Conservation (phyloP, 2,113 vertebrate species). For the Coreoperca whiteheadi region DNA sequence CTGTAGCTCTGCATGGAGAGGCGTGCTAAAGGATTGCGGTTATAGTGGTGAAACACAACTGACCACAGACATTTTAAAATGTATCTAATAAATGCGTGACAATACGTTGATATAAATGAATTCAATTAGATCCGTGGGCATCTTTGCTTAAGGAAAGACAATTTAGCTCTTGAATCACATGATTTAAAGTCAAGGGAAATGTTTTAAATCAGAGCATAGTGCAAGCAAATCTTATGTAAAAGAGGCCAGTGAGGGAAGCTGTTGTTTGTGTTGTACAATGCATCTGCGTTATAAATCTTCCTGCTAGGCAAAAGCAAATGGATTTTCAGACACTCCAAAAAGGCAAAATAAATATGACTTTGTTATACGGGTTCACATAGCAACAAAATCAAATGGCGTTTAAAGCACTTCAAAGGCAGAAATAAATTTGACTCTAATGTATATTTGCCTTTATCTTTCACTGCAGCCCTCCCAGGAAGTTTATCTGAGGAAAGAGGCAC, state of each 20-base stretch:
- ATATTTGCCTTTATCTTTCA: constrained; percentile 49
- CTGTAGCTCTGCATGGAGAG: neutral
- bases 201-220: neutral
- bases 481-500: constrained; percentile 24
- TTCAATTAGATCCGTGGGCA: neutral
- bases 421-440: constrained; percentile 24
- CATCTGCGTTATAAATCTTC: constrained; percentile 7
- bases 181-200: neutral
- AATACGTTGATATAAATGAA: neutral
- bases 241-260: neutral
- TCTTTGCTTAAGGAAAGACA: neutral
- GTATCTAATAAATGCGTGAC: neutral
- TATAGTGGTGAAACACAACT: neutral
- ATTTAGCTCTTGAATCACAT: neutral
- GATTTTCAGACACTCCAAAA: constrained; percentile 27
- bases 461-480: constrained; percentile 31
- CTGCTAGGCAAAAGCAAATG: neutral
- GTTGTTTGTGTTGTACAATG: neutral
- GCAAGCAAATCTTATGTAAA: neutral
- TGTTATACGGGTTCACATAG: constrained; percentile 4
- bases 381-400: constrained; percentile 20
- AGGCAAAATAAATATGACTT: neutral
- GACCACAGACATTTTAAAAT: neutral
- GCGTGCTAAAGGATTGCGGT: neutral
- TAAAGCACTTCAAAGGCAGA: constrained; percentile 17